phyloP scores from a whole-genome alignment of 1,140 invertebrate species.

The Steinernema khuongi region DNA sequence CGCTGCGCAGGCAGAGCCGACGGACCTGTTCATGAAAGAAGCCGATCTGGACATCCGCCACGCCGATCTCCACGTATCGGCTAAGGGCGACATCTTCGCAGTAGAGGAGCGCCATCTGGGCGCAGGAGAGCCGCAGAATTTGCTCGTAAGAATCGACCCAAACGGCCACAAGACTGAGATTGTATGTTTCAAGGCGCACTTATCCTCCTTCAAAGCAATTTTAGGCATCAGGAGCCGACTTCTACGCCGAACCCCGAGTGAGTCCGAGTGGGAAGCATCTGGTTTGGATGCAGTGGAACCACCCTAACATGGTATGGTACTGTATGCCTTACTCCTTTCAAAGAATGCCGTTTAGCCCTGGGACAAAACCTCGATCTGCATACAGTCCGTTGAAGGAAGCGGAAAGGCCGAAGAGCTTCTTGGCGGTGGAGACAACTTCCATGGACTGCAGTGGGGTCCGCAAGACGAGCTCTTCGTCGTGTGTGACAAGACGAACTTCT shows the following conservation, averaged over 20 bases:
- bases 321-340: neutral
- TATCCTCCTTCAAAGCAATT: neutral
- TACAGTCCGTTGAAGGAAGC: neutral
- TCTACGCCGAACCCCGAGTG: slow-evolving; percentile 57
- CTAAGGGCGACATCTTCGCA: neutral
- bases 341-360: slow-evolving; percentile 55
- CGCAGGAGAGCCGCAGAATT: neutral
- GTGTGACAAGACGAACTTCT: slow-evolving; percentile 59
- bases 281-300: slow-evolving; percentile 60
- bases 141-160: neutral
- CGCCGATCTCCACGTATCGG: slow-evolving; percentile 21
- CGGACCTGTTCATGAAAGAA: slow-evolving; percentile 19
- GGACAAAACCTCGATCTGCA: slow-evolving; percentile 58
- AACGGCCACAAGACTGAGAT: neutral
- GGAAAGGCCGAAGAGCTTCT: neutral
- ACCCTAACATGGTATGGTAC: slow-evolving; percentile 60
- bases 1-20: slow-evolving; percentile 19
- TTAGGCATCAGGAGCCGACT: slow-evolving; percentile 51
- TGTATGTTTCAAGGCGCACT: neutral
- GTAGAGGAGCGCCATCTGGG: neutral
- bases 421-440: slow-evolving; percentile 25
- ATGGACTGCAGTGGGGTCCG: slow-evolving; percentile 57
- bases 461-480: slow-evolving; percentile 57
- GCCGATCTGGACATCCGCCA: slow-evolving; percentile 20
- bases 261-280: slow-evolving; percentile 59